Base-by-base conservation (phyloP, 2,113 vertebrate genomes). In the Peromyscus maniculatus region DNA sequence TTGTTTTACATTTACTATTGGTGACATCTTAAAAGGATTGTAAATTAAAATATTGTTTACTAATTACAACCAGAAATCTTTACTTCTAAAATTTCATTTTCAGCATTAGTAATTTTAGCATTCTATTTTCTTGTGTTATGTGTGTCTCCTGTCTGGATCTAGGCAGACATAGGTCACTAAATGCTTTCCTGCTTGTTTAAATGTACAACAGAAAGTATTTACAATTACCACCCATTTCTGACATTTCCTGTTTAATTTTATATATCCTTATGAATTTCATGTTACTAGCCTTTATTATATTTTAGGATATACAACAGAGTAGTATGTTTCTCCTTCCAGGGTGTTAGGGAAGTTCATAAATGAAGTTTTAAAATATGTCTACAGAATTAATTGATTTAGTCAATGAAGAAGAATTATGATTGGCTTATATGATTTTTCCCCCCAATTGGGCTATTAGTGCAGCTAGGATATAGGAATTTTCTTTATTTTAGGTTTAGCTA, bases 181-280 rank as follows among this genome's bases (percentile, higher is more conserved):
- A 62, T 55, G 75, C n/a, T 15, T 83, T 95, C 12, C 33, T 92
- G 43, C 10, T 90, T 83, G 33, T 84, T 87, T 91, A 93, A 95
- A 91, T n/a, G 69, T 33, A 82, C 1, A 11, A 13, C 9, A 82
- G 22, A 13, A 77, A 77, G 24, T 84, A 67, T 49, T 90, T 74
- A 16, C 62, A 15, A 72, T 74, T 94, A 75, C 15, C 64, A 49
- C 59, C 74, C 87, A n/a, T 79, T 24, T 49, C 22, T 96, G 71
- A 7, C 11, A 91, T 95, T 92, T 96, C 11, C 15, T 94, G 94
- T 66, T 95, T 92, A 92, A 95, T 84, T 91, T 79, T 28, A 92
- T 75, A 52, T 33, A 86, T 67, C 33, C 72, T 87, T 84, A 57
- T 86, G 67, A 92, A 79, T 94, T 79, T 88, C 62, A 94, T 22